phyloP scores from a whole-genome alignment of 1,140 invertebrate genomes.

The Eriosoma lanigerum region DNA sequence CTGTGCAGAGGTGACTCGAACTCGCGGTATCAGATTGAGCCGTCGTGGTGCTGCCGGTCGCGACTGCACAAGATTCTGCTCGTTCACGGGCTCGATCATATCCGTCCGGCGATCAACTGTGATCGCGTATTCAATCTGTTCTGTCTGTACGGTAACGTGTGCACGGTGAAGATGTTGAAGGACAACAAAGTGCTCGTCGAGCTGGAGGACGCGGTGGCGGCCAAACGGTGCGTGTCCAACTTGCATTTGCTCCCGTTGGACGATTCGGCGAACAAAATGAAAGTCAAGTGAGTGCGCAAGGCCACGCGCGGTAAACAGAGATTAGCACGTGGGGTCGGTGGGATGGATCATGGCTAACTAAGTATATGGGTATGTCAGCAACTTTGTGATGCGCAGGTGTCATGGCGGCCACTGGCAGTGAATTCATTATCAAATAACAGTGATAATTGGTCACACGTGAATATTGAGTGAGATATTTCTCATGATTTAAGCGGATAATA shows the following conservation, averaged over 20 bases:
- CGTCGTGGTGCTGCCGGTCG: background rate
- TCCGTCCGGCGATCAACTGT: conserved; percentile 80
- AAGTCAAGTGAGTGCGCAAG: conserved; percentile 39
- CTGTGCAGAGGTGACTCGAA: background rate
- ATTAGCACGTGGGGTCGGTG: too few relatives aligned
- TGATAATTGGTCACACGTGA: too few relatives aligned
- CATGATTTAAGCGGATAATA: too few relatives aligned
- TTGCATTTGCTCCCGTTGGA: background rate
- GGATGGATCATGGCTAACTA: too few relatives aligned
- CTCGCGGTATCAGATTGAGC: too few relatives aligned
- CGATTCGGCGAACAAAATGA: background rate
- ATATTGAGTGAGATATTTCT: too few relatives aligned
- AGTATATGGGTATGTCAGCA: too few relatives aligned
- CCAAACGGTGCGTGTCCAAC: background rate
- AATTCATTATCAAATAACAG: too few relatives aligned
- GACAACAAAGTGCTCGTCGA: conserved; percentile 31
- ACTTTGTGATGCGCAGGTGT: too few relatives aligned
- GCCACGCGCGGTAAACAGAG: too few relatives aligned
- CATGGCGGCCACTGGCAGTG: too few relatives aligned
- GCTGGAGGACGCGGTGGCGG: background rate
- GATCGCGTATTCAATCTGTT: conserved; percentile 97
- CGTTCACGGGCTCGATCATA: conserved; percentile 93
- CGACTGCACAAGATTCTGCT: conserved; percentile 70
- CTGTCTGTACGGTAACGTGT: conserved; percentile 97
- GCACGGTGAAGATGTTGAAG: conserved; percentile 71